phyloP scores from a whole-genome alignment of 2,113 vertebrate species.

The Macaca nemestrina region DNA sequence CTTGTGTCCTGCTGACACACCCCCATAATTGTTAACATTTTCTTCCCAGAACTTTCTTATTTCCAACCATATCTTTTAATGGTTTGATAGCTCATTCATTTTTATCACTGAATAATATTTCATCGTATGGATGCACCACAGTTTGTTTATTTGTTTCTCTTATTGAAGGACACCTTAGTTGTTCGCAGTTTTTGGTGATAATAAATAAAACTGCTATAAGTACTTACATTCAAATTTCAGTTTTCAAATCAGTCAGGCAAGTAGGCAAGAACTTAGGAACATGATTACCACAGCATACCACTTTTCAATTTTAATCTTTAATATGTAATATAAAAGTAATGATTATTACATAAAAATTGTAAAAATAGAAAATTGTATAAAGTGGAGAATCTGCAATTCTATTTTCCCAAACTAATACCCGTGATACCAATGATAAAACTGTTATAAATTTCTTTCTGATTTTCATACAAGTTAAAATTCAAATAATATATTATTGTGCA shows the following conservation, averaged over 20 bases:
- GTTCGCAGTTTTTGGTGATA: neutral
- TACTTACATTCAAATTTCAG: neutral
- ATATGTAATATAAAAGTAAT: neutral
- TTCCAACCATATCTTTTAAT: neutral
- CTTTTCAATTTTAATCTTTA: neutral
- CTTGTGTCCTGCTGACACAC: neutral
- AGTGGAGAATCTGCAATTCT: neutral
- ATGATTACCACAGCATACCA: neutral
- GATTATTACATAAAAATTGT: neutral
- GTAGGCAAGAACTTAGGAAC: neutral
- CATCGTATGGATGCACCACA: neutral
- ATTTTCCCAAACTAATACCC: neutral
- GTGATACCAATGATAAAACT: neutral
- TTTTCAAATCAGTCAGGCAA: neutral
- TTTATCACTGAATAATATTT: neutral
- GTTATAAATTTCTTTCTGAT: neutral
- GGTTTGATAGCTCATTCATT: neutral
- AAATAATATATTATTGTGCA: neutral
- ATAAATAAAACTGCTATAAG: neutral
- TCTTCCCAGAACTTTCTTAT: neutral
- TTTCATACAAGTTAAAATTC: neutral
- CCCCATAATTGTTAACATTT: neutral
- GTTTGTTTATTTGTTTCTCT: neutral
- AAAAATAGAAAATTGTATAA: neutral
- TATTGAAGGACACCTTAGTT: neutral